Percentiles rank a stretch among this genome's conserved stretches.
phyloP scores from a whole-genome alignment of 64 coral and sea anemone genomes.

The Porites lutea region DNA sequence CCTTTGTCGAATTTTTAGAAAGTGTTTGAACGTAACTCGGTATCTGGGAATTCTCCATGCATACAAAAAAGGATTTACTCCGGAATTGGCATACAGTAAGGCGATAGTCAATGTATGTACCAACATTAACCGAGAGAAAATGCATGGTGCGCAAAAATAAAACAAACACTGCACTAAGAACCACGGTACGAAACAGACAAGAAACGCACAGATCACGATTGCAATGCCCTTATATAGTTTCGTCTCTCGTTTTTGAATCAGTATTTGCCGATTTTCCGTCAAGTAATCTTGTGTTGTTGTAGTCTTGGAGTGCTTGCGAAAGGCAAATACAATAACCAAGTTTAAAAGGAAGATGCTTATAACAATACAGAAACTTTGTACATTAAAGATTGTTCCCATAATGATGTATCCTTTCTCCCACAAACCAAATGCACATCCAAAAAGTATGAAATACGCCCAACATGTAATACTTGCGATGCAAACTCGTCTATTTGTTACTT shows the following conservation, averaged over 20 bases:
- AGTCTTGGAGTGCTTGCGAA: neutral
- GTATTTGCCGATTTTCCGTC: neutral
- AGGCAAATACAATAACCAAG: neutral
- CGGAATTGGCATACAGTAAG: neutral
- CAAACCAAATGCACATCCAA: neutral
- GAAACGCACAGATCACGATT: neutral
- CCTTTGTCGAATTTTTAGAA: neutral
- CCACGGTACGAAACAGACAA: neutral
- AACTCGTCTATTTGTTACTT: neutral
- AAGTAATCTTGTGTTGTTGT: neutral
- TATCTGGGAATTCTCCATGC: conserved; percentile 61
- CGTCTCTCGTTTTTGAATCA: neutral
- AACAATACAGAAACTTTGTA: neutral
- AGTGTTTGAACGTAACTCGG: conserved; percentile 6
- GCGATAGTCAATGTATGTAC: neutral
- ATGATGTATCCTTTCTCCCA: neutral
- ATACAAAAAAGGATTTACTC: conserved; percentile 45
- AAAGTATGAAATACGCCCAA: conserved; percentile 3
- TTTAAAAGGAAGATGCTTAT: neutral
- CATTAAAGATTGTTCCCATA: neutral
- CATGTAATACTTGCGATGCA: neutral
- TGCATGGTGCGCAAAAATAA: neutral
- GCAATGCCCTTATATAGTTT: neutral
- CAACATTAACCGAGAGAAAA: neutral
- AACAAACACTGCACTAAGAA: neutral